Conservation (phyloP, 30 jellyfish, hydroid and myxozoan species). For the Aurelia aurita complex sp. Pacific region DNA sequence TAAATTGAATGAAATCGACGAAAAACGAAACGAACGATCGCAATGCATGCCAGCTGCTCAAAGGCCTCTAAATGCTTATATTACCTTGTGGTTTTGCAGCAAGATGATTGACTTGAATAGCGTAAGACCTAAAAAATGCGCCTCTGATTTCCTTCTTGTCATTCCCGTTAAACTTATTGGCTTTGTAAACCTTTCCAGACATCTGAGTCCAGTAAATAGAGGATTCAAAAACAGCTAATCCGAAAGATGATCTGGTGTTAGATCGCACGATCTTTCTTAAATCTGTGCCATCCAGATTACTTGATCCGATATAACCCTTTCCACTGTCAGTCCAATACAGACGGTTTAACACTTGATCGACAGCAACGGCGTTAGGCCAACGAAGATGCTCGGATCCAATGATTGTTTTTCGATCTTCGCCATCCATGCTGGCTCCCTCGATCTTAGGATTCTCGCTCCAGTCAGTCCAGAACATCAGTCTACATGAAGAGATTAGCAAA, state of each 20-base stretch:
- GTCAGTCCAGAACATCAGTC: slow-evolving; percentile 92
- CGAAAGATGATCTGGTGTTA: slow-evolving; percentile 61
- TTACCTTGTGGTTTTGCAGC: slow-evolving; percentile 80
- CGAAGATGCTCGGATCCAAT: slow-evolving; percentile 50
- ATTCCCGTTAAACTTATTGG: slow-evolving; percentile 78
- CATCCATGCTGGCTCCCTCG: slow-evolving; percentile 95
- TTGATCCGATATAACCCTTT: slow-evolving; percentile 72
- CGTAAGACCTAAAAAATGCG: slow-evolving; percentile 76
- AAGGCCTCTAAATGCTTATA: too few species aligned
- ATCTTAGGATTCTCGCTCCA: slow-evolving; percentile 79
- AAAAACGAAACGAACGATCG: too few species aligned
- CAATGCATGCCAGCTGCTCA: too few species aligned
- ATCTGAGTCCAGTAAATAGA: slow-evolving; percentile 81
- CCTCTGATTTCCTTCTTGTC: slow-evolving; percentile 57
- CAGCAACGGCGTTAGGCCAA: slow-evolving; percentile 85
- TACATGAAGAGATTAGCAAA: slow-evolving; percentile 20
- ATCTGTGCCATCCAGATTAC: slow-evolving; percentile 84
- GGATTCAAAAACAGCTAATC: slow-evolving; percentile 93
- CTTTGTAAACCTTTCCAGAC: slow-evolving; percentile 66
- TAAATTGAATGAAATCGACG: too few species aligned
- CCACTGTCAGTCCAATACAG: slow-evolving; percentile 89
- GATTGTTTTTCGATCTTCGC: slow-evolving; percentile 64
- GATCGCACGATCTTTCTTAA: slow-evolving; percentile 43
- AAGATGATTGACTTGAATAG: slow-evolving; percentile 80
- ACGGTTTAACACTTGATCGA: slow-evolving; percentile 71